Base-by-base conservation (phyloP, 2,113 vertebrate species). In the Fregata magnificens region DNA sequence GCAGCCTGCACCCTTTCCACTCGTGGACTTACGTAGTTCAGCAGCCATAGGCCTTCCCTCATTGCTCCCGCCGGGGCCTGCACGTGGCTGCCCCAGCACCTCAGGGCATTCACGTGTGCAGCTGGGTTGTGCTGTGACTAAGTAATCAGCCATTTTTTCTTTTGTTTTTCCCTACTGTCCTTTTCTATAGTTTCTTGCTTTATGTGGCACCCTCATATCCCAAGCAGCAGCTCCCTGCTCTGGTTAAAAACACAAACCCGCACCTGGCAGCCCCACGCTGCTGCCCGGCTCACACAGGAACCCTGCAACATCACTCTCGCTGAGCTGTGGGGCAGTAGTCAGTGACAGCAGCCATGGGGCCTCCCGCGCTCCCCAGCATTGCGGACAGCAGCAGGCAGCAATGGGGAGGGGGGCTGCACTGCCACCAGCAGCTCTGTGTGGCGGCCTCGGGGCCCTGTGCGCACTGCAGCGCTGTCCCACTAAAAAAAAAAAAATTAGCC, bases 11-110 rank as follows among this genome's bases (percentile, higher is more conserved):
- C 19, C 56, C 32, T 42, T 61, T 29, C 81, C 28, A 9, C 3
- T 9, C 28, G 3, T 2, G 31, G 28, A 1, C 38, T 4, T 2
- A 16, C 2, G 9, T 2, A 20, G 10, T 2, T n/a, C 34, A 8
- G 50, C 49, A 45, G 32, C 40, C 9, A 8, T 11, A 5, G 34
- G 9, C 16, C 50, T 56, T 13, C 50, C 78, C 47, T 5, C 9
- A 2, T 13, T 31, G 76, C n/a, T 40, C n/a, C 58, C 9, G 4
- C 55, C 7, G 1, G 40, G 32, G 52, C 72, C n/a, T 15, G 38
- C 40, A 12, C 5, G 1, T 7, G 47, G 77, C 61, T 5, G 7
- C 38, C 50, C 16, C 38, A 24, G 49, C 8, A 4, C 25, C 38
- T 55, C 4, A 4, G 36, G 31, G 19, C 59, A 5, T 6, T 13